phyloP scores from a whole-genome alignment of 2,888 invertebrate species.

The Lottia gigantea region DNA sequence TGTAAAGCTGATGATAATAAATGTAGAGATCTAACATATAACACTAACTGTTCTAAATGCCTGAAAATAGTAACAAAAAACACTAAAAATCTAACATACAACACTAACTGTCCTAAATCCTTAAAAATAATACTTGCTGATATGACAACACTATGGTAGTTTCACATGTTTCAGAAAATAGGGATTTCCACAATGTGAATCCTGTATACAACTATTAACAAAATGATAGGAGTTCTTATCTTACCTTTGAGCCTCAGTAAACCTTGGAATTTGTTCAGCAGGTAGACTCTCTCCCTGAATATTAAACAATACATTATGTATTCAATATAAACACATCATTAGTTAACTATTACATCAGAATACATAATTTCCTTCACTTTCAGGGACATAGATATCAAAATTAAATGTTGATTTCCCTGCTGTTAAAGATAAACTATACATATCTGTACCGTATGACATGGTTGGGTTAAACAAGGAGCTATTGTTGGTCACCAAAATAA shows the following conservation, averaged over 20 bases:
- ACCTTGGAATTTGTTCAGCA: slow-evolving; percentile 33
- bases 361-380: no score
- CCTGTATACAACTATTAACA: background rate
- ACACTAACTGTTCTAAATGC: slow-evolving; percentile 88
- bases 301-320: no score
- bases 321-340: no score
- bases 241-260: slow-evolving; percentile 41
- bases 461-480: background rate
- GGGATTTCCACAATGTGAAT: no score
- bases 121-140: no score
- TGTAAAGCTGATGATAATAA: slow-evolving; percentile 93
- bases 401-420: no score
- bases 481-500: background rate
- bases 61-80: slow-evolving; percentile 68
- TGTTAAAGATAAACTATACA: no score
- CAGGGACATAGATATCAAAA: no score
- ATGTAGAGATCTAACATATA: slow-evolving; percentile 90
- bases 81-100: background rate
- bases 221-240: background rate
- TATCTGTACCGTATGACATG: no score
- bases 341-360: no score
- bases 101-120: background rate
- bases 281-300: slow-evolving; percentile 36
- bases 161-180: no score
- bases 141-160: no score